Percentiles rank a stretch among this genome's conserved stretches.
These are phyloP conservation scores for Tanypteryx hageni DNA, from an alignment of 2,888 invertebrate species.

Conservation along the genomic window DNA sequence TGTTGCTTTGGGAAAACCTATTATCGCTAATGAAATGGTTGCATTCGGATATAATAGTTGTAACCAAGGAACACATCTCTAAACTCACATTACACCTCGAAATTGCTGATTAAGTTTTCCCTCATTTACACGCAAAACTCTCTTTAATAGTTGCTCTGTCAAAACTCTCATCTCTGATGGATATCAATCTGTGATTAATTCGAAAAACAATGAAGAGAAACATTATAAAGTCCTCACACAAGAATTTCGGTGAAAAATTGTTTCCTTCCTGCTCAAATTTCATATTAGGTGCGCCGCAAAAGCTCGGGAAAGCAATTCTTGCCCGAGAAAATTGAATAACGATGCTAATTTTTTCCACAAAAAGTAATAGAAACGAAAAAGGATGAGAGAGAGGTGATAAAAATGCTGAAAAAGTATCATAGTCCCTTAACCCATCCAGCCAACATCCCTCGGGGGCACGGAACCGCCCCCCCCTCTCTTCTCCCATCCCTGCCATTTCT, in stretches of 20 bases:
- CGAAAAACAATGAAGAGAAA: neutral
- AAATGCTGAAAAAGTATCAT: too few relatives aligned
- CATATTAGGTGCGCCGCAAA: neutral
- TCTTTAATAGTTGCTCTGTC: neutral
- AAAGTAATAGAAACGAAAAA: neutral
- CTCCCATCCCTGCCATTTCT: neutral
- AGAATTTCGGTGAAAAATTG: neutral
- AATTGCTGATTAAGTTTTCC: neutral
- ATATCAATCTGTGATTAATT: neutral
- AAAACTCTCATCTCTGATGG: neutral
- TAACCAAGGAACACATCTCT: neutral
- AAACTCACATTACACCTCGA: neutral
- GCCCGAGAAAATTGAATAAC: neutral
- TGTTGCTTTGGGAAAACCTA: too few relatives aligned
- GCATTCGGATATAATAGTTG: neutral
- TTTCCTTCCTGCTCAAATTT: neutral
- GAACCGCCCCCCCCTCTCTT: too few relatives aligned
- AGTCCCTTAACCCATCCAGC: too few relatives aligned
- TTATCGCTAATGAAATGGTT: too few relatives aligned
- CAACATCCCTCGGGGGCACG: too few relatives aligned
- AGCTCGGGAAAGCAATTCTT: neutral
- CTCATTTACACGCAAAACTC: neutral
- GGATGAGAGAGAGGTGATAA: too few relatives aligned
- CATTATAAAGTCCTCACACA: neutral
- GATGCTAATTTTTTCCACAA: neutral